Conservation (phyloP, 2,113 vertebrate species). For the Ascaphus truei region DNA sequence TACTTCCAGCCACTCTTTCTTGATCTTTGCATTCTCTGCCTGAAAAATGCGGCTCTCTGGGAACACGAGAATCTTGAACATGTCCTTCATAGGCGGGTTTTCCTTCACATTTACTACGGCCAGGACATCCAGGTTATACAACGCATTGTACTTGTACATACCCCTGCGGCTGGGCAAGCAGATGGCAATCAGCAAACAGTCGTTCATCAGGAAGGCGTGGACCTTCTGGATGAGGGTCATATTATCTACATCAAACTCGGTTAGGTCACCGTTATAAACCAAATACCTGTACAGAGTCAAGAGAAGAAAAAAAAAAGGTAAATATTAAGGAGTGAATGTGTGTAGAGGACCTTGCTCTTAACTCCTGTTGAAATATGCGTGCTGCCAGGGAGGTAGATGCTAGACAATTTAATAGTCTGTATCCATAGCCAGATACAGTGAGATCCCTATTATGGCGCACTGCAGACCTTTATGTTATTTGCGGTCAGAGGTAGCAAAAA, state of each 20-base stretch:
- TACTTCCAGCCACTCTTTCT: conserved; percentile 97
- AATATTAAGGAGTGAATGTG: too few species aligned
- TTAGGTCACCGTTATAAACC: conserved; percentile 93
- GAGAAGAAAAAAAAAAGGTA: background rate
- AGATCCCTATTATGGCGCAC: too few species aligned
- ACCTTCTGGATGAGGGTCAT: conserved; percentile 92
- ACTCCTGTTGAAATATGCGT: too few species aligned
- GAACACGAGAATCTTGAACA: conserved; percentile 98
- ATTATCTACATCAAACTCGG: conserved; percentile 91
- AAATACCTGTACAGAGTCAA: conserved; percentile 75
- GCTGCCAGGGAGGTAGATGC: too few species aligned
- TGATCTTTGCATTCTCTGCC: conserved; percentile 96
- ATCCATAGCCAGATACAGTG: too few species aligned
- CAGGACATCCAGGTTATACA: conserved; percentile 88
- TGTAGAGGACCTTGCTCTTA: too few species aligned
- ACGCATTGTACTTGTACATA: conserved; percentile 82
- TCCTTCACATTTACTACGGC: conserved; percentile 96
- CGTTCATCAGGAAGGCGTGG: conserved; percentile 95
- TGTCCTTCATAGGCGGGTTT: conserved; percentile 97
- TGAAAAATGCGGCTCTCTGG: conserved; percentile 95
- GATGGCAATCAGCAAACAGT: conserved; percentile 89
- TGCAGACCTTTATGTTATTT: too few species aligned
- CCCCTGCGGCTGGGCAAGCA: conserved; percentile 86
- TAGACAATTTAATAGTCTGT: too few species aligned
- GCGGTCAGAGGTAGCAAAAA: too few species aligned